Evolutionary conservation across 2,888 invertebrate species (phyloP), one percentile per base, ranked within the genome.

Genomic region (Timandra comae): DNA sequence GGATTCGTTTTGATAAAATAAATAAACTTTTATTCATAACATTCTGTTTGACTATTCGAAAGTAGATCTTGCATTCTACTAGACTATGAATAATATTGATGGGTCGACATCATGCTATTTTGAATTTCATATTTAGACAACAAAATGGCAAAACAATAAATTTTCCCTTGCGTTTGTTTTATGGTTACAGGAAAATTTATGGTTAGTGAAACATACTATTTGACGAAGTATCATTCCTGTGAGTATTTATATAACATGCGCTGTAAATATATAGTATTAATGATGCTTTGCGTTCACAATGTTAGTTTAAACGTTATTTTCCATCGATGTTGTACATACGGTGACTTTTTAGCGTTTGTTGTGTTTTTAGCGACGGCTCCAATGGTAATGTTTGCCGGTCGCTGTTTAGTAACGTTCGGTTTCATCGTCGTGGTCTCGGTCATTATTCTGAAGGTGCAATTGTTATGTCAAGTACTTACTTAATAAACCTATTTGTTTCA

Each of bases 341-440:
- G 65, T 44, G 63, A 50, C 58, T 58, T 71, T 65, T 73, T 79
- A 67, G 60, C 53, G 63, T 50, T 62, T 55, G 59, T 50, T 39
- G 61, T 55, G 45, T 55, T 62, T 68, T 73, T 80, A 66, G 51
- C 46, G 35, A 63, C 65, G 34, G 57, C 63, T 34, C 68, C 67
- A 37, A 49, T 31, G 20, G 38, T 29, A 30, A 49, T 38, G 32
- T 62, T 65, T 44, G 64, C 48, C 26, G 56, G 43, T 41, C 63
- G 59, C 24, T 61, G 48, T 56, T 67, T 73, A 49, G 45, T 57
- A 50, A 52, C 52, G 35, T 53, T 58, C 16, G 60, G 46, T 52
- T 61, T 77, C 70, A 67, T 79, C 63, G 58, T 37, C 35, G 70
- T 53, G 52, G 52, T 55, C 63, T 79, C 81, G 12, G 73, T 64